phyloP scores from a whole-genome alignment of 2,797 vertebrate species.

The Pipistrellus kuhlii region DNA sequence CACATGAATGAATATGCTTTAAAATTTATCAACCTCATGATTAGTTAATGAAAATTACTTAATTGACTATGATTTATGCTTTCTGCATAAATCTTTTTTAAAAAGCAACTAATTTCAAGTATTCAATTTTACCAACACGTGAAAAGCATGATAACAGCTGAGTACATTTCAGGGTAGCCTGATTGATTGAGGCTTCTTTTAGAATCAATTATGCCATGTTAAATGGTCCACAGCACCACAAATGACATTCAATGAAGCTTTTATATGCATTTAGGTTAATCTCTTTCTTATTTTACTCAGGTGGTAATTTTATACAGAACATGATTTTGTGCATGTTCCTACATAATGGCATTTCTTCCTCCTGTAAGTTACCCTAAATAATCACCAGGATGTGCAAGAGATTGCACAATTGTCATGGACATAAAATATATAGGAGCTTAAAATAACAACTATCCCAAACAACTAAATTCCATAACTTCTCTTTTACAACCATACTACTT shows the following conservation, averaged over 20 bases:
- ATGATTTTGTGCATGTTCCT: not conserved
- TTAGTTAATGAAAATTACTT: conserved; percentile 30
- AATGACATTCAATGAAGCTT: not conserved
- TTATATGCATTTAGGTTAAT: not conserved
- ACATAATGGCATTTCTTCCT: not conserved
- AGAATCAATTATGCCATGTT: not conserved
- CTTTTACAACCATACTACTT: not conserved
- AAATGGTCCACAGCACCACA: not conserved
- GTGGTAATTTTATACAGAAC: conserved; percentile 2
- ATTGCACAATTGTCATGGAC: not conserved
- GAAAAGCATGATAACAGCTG: not conserved
- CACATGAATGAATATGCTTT: not conserved
- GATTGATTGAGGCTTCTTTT: not conserved
- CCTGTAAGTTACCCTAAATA: not conserved
- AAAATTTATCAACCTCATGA: not conserved
- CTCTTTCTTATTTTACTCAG: conserved; percentile 33
- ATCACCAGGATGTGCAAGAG: not conserved
- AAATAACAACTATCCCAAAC: not conserved
- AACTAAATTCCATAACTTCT: not conserved
- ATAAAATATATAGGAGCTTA: not conserved
- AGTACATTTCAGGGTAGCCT: not conserved
- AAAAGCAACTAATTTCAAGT: conserved; percentile 11
- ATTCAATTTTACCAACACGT: not conserved
- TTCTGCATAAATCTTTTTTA: not conserved
- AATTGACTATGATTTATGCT: not conserved